Base-by-base conservation (phyloP, 2,113 vertebrate species). In the Engraulis encrasicolus region DNA sequence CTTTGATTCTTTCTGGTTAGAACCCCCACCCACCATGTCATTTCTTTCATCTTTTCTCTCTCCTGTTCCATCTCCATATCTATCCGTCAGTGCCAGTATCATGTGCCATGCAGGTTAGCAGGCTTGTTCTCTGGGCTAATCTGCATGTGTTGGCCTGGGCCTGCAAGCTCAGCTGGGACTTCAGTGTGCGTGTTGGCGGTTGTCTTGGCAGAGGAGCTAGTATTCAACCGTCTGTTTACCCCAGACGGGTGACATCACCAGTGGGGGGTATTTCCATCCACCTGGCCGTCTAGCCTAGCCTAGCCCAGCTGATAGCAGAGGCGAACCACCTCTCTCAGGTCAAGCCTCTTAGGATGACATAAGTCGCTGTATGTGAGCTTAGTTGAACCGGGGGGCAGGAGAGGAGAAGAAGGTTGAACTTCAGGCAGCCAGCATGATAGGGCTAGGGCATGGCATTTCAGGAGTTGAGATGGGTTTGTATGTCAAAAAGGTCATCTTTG, bases 291-390 rank as follows among this genome's bases (percentile, higher is more conserved):
- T 88, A 85, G 80, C 50, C 14, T n/a, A n/a, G n/a, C n/a, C n/a
- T n/a, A n/a, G n/a, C n/a, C n/a, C n/a, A n/a, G n/a, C n/a, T n/a
- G n/a, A n/a, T n/a, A n/a, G n/a, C n/a, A n/a, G n/a, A n/a, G n/a
- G n/a, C n/a, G 18, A 36, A 50, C 7, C 18, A 18, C 18, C 54
- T 11, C 52, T 17, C 45, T 81, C 5, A 74, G 86, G 92, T 91
- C 91, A 93, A 93, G 92, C 91, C 89, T 92, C 90, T 93, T 94
- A 93, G 78, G 23, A 12, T 74, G 45, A 11, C 83, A 79, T 89
- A 90, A 89, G 91, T 89, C 87, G 88, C 82, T 82, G 84, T 31
- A 36, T 34, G 66, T 14, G 66, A n/a, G 66, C 23, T 74, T 36
- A 1, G 12, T 9, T n/a, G 6, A 34, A 74, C 27, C 17, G n/a